Evolutionary conservation across 2,113 vertebrate genomes (phyloP).

Genomic region (Malurus alboscapulatus): DNA sequence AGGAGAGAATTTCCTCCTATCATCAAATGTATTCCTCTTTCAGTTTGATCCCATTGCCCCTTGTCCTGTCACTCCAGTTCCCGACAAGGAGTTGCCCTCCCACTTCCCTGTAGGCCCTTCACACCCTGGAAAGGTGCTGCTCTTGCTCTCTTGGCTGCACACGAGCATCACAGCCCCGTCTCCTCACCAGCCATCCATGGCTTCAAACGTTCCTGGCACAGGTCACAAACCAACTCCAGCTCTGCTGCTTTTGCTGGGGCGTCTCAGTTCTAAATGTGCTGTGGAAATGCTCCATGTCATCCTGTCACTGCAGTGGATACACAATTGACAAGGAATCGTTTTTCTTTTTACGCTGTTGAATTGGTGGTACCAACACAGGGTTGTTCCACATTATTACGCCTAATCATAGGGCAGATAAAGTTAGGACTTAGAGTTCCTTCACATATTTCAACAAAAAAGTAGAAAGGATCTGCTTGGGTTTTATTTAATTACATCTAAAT

Average conservation of each 20-base stretch:
- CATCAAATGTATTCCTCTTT: background rate
- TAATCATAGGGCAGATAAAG: rapidly evolving
- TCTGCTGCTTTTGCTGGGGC: background rate
- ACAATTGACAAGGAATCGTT: background rate
- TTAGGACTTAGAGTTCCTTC: background rate
- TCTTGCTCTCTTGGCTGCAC: too few relatives aligned
- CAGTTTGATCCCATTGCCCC: background rate
- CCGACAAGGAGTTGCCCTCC: background rate
- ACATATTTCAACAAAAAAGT: background rate
- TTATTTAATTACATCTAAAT: background rate
- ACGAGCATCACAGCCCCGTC: too few relatives aligned
- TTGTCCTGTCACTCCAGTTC: background rate
- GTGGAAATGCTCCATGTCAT: background rate
- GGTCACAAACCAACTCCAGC: background rate
- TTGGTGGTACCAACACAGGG: background rate
- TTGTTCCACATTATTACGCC: background rate
- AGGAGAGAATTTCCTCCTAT: background rate
- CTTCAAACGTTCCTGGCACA: rapidly evolving
- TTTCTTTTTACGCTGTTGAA: background rate
- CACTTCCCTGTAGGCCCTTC: background rate
- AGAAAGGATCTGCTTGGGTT: background rate
- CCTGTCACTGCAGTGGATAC: background rate
- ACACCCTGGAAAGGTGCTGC: background rate
- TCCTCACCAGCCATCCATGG: too few relatives aligned
- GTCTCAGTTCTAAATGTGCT: background rate